Percentiles rank a stretch among this genome's conserved stretches.
phyloP scores from a whole-genome alignment of 1,140 invertebrate species.

The Drosophila pseudoananassae region DNA sequence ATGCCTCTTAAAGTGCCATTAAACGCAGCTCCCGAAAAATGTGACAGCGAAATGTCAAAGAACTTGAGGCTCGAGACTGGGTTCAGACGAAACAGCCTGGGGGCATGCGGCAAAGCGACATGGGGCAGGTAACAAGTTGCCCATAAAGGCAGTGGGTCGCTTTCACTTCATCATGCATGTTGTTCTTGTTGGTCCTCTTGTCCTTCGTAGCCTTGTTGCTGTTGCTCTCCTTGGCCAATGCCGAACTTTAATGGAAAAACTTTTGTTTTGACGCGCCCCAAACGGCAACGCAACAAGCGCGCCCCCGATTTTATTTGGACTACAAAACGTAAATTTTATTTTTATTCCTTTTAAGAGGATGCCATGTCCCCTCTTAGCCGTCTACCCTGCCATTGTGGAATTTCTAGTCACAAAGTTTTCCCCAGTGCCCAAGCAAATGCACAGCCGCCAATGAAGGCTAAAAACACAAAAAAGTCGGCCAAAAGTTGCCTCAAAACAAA shows the following conservation, averaged over 20 bases:
- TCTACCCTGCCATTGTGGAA: not conserved
- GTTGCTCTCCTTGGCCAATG: conserved; percentile 40
- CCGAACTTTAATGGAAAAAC: conserved; percentile 80
- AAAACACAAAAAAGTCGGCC: conserved; percentile 3
- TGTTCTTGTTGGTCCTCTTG: conserved; percentile 12
- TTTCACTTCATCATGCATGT: conserved; percentile 48
- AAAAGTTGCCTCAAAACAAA: conserved; percentile 7
- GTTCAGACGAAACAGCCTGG: conserved; percentile 34
- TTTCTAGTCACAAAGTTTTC: conserved; percentile 35
- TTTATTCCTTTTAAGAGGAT: conserved; percentile 57
- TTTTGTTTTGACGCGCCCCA: conserved; percentile 71
- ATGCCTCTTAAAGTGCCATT: conserved; percentile 67
- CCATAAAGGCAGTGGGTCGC: conserved; percentile 51
- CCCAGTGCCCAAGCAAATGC: conserved; percentile 28
- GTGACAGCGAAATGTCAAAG: conserved; percentile 64
- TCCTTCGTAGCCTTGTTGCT: conserved; percentile 14
- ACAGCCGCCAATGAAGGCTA: conserved; percentile 28
- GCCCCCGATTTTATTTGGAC: conserved; percentile 51
- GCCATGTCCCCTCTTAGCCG: not conserved
- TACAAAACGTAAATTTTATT: conserved; percentile 70
- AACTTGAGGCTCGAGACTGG: conserved; percentile 33
- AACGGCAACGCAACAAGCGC: conserved; percentile 45
- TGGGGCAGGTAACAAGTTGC: conserved; percentile 71
- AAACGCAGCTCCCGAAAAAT: conserved; percentile 45
- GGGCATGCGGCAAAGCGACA: conserved; percentile 7